These are phyloP conservation scores for Melanostoma mellinum DNA, from an alignment of 2,888 invertebrate genomes.

Conservation along the genomic window DNA sequence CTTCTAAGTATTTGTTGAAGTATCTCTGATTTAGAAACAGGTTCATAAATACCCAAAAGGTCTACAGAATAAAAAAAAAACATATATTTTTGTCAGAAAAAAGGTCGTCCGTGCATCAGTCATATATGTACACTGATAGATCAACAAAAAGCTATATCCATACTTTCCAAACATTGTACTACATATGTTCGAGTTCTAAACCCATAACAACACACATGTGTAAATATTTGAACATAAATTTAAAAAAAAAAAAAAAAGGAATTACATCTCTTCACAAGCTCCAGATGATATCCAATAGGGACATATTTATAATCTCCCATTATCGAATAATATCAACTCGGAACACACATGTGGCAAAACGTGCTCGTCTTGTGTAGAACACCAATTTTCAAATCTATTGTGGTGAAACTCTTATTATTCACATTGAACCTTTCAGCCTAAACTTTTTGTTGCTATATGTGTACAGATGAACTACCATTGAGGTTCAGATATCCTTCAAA, in stretches of 20 bases:
- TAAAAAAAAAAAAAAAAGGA: background rate
- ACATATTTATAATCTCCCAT: background rate
- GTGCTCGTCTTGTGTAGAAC: background rate
- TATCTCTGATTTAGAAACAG: too few species aligned
- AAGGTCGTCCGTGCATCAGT: too few species aligned
- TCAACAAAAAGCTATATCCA: too few species aligned
- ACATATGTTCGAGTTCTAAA: background rate
- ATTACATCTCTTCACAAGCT: background rate
- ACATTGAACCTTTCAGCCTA: background rate
- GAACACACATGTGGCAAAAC: background rate
- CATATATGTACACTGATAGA: too few species aligned
- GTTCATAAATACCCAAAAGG: too few species aligned
- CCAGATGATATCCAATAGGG: background rate
- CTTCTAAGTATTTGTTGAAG: too few species aligned
- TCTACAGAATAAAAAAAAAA: too few species aligned
- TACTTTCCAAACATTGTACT: background rate
- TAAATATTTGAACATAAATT: conserved; percentile 25
- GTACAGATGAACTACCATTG: background rate
- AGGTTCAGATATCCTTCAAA: conserved; percentile 22
- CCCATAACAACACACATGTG: background rate
- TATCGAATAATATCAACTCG: background rate
- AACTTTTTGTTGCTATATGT: background rate
- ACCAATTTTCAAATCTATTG: background rate
- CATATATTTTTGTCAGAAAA: too few species aligned
- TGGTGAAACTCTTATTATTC: background rate